A percentile compares a stretch with the other conserved stretches of the same genome.
Conservation (phyloP, 2,888 invertebrate genomes). For the Marronus borbonicus region DNA sequence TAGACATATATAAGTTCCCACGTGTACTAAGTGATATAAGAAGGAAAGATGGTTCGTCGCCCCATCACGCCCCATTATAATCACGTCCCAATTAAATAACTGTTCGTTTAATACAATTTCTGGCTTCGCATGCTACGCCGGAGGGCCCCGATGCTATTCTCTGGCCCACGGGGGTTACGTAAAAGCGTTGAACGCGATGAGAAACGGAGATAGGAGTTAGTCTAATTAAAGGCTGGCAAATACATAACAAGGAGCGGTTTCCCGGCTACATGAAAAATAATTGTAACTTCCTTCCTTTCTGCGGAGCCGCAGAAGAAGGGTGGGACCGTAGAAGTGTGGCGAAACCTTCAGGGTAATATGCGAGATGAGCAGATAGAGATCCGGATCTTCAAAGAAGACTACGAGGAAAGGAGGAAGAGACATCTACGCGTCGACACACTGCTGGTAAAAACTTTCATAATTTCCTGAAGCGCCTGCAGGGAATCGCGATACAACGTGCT, state of each 20-base stretch:
- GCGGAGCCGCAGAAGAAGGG: not conserved
- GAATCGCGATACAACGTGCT: not conserved
- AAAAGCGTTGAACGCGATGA: conserved; percentile 25
- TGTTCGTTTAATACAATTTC: conserved; percentile 41
- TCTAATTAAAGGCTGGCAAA: conserved; percentile 37
- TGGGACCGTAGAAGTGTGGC: not conserved
- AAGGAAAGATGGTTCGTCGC: conserved; percentile 14
- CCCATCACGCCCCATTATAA: conserved; percentile 8
- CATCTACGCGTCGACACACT: conserved; percentile 27
- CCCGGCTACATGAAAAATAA: conserved; percentile 41
- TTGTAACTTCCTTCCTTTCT: conserved; percentile 41
- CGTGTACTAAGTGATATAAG: conserved; percentile 30
- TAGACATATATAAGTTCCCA: not conserved
- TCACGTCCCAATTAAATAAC: conserved; percentile 45
- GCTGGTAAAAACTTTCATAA: conserved; percentile 34
- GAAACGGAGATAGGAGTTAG: conserved; percentile 23
- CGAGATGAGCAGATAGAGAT: conserved; percentile 12
- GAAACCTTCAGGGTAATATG: conserved; percentile 24
- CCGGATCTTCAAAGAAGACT: conserved; percentile 9
- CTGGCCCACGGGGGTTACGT: not conserved
- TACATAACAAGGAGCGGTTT: conserved; percentile 36
- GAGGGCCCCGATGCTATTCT: not conserved
- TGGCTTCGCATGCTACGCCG: conserved; percentile 2
- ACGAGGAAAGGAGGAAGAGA: conserved; percentile 5
- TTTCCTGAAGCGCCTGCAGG: conserved; percentile 26